Percentiles rank a stretch among this genome's conserved stretches.
Evolutionary conservation across 2,113 vertebrate species (phyloP).

Genomic region (Trichechus manatus): DNA sequence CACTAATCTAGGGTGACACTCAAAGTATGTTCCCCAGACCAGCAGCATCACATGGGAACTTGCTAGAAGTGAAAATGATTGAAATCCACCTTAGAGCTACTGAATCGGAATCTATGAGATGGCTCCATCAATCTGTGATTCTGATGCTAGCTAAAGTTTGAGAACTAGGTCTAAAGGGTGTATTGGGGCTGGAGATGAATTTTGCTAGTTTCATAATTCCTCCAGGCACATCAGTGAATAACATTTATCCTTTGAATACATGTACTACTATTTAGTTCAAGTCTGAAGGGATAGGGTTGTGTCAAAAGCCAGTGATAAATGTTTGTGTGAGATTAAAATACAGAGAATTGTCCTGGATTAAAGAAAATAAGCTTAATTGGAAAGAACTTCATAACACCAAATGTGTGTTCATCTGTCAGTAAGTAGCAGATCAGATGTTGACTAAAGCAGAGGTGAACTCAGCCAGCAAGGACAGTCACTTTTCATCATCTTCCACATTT

Average conservation of each 20-base stretch:
- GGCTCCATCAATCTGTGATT: neutral
- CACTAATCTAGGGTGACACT: neutral
- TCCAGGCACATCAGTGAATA: neutral
- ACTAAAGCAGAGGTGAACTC: neutral
- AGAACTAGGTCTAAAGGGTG: neutral
- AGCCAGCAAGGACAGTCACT: neutral
- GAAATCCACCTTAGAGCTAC: neutral
- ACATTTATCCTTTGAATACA: constrained; percentile 1
- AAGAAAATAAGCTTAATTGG: constrained; percentile 18
- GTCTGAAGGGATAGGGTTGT: neutral
- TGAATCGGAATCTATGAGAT: neutral
- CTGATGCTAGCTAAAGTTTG: neutral
- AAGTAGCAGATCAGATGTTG: neutral
- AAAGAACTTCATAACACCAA: neutral
- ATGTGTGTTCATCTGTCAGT: neutral
- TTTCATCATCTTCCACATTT: neutral
- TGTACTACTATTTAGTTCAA: constrained; percentile 30
- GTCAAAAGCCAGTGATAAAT: neutral
- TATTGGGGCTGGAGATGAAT: neutral
- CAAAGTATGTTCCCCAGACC: neutral
- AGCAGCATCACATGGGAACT: neutral
- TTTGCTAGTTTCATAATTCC: neutral
- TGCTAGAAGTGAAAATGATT: neutral
- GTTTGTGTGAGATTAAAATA: constrained; percentile 9
- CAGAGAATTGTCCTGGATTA: constrained; percentile 9